A percentile compares a stretch with the other conserved stretches of the same genome.
Conservation (phyloP, 2,113 vertebrate genomes). For the Etia nguti region DNA sequence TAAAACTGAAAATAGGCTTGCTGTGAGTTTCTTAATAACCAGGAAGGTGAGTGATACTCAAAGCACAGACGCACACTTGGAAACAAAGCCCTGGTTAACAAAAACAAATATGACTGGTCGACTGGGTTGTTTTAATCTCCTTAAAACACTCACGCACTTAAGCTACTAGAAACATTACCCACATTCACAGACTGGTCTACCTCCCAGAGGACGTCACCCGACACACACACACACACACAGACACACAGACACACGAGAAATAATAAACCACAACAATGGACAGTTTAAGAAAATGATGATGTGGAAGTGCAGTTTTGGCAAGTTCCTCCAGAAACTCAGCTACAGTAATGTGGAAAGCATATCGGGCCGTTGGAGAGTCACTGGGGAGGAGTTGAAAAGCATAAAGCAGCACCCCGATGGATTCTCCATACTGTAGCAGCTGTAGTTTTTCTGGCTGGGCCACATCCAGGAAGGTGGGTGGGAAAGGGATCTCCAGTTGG, state of each 20-base stretch:
- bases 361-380: constrained; percentile 17
- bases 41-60: background rate
- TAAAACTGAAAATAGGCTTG: constrained; percentile 15
- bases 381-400: constrained; percentile 49
- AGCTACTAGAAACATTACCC: constrained; percentile 35
- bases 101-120: background rate
- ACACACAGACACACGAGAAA: background rate
- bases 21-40: background rate
- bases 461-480: constrained; percentile 66
- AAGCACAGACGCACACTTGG: background rate
- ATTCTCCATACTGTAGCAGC: constrained; percentile 68
- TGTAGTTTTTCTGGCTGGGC: constrained; percentile 51
- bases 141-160: background rate
- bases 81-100: background rate
- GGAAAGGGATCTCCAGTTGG: constrained; percentile 47
- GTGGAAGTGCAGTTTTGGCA: constrained; percentile 40
- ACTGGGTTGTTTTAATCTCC: constrained; percentile 8
- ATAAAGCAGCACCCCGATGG: constrained; percentile 45
- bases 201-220: constrained; percentile 42
- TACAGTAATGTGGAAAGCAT: constrained; percentile 30
- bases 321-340: constrained; percentile 7
- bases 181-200: constrained; percentile 19
- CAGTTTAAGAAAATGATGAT: background rate
- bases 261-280: constrained; percentile 41
- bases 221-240: background rate